phyloP scores from a whole-genome alignment of 2,888 invertebrate species.

The Cabera pusaria region DNA sequence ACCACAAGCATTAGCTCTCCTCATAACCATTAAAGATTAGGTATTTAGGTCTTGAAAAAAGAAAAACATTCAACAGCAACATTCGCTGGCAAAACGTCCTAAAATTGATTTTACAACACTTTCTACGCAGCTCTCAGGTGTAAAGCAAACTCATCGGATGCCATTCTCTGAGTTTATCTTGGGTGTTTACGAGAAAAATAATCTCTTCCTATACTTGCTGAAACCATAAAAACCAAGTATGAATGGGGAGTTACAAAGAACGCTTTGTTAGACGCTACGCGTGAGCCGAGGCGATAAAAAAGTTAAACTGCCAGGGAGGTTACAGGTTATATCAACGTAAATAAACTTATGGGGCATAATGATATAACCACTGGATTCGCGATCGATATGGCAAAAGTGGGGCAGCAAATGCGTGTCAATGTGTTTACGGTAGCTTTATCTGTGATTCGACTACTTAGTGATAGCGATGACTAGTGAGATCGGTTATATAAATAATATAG shows the following conservation, averaged over 20 bases:
- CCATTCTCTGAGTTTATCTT: conserved; percentile 19
- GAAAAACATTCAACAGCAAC: too few species aligned
- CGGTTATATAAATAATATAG: too few species aligned
- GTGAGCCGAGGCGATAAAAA: conserved; percentile 23
- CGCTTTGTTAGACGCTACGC: conserved; percentile 22
- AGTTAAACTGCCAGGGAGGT: conserved; percentile 20
- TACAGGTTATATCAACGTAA: conserved; percentile 20
- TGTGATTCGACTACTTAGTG: too few species aligned
- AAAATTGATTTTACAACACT: too few species aligned
- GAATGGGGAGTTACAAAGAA: conserved; percentile 23
- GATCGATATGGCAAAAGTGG: conserved; percentile 15
- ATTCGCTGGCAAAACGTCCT: too few species aligned
- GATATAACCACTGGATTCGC: conserved; percentile 17
- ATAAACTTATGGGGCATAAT: conserved; percentile 18
- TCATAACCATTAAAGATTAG: too few species aligned
- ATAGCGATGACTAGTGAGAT: too few species aligned
- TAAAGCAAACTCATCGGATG: conserved; percentile 12
- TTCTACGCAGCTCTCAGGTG: conserved; percentile 8
- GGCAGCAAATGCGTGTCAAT: conserved; percentile 8
- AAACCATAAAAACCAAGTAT: conserved; percentile 21
- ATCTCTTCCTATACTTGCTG: conserved; percentile 18
- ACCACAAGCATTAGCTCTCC: too few species aligned
- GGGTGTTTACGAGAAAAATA: conserved; percentile 22
- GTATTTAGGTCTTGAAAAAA: too few species aligned
- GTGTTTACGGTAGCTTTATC: not conserved